A percentile compares a stretch with the other conserved stretches of the same genome.
These are phyloP conservation scores for Tetrao urogallus DNA, from an alignment of 2,113 vertebrate genomes.

Conservation along the genomic window DNA sequence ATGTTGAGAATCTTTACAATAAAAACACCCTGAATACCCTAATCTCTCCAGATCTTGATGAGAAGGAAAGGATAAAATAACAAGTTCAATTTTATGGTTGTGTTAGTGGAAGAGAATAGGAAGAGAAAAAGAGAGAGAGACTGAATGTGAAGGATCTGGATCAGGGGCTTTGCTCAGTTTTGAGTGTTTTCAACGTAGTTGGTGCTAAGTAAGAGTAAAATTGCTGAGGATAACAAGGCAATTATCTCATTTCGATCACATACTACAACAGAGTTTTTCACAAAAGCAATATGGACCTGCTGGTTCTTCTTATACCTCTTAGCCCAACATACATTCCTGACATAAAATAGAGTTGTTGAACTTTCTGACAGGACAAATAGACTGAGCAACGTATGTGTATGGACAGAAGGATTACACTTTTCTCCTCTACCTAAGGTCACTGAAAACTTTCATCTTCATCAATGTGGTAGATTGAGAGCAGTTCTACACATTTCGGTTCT, in stretches of 20 bases:
- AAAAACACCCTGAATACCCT: neutral
- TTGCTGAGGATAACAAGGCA: neutral
- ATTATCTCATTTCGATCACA: neutral
- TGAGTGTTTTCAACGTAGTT: neutral
- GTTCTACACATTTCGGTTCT: neutral
- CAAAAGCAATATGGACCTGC: neutral
- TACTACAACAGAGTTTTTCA: accelerated
- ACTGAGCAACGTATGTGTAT: neutral
- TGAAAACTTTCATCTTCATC: neutral
- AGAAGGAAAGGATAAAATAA: neutral
- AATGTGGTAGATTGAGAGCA: neutral
- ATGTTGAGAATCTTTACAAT: neutral
- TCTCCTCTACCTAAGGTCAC: neutral
- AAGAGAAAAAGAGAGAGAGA: neutral
- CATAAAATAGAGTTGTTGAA: neutral
- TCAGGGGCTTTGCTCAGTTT: neutral
- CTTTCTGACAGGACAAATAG: neutral
- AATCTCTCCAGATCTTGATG: neutral
- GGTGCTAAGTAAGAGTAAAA: neutral
- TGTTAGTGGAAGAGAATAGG: neutral
- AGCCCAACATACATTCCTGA: neutral
- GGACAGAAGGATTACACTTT: neutral
- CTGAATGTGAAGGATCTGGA: neutral
- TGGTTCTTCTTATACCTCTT: neutral
- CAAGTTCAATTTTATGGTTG: neutral